phyloP scores from a whole-genome alignment of 1,140 invertebrate genomes.

The Brachionus koreanus region DNA sequence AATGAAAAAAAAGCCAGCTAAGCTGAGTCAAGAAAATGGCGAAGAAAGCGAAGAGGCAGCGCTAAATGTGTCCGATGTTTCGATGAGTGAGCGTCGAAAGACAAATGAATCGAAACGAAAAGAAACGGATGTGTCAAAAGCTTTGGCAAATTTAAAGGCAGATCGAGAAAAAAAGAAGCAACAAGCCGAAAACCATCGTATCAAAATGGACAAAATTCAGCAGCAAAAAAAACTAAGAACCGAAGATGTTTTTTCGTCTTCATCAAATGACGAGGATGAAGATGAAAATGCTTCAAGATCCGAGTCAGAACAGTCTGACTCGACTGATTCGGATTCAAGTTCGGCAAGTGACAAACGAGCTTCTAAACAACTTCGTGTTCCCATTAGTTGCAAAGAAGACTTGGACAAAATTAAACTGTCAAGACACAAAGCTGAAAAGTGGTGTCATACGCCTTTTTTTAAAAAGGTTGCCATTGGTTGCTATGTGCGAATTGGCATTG shows the following conservation, averaged over 20 bases:
- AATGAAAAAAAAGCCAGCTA: background rate
- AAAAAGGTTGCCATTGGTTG: slow-evolving; percentile 80
- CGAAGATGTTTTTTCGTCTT: slow-evolving; percentile 41
- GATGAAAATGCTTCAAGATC: slow-evolving; percentile 61
- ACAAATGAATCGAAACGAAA: slow-evolving; percentile 32
- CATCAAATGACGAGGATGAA: slow-evolving; percentile 42
- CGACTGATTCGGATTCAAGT: slow-evolving; percentile 40
- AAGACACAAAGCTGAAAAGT: slow-evolving; percentile 82
- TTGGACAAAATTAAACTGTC: slow-evolving; percentile 81
- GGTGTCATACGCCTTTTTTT: slow-evolving; percentile 94
- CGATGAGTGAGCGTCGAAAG: slow-evolving; percentile 26
- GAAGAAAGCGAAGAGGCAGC: background rate
- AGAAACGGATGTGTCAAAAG: slow-evolving; percentile 33
- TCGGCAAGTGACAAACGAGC: slow-evolving; percentile 3
- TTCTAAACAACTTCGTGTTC: slow-evolving; percentile 49
- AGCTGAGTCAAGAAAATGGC: background rate
- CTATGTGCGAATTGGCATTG: slow-evolving; percentile 93
- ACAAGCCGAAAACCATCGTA: background rate
- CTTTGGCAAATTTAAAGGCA: slow-evolving; percentile 38
- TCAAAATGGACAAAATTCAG: slow-evolving; percentile 22
- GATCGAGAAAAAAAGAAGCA: slow-evolving; percentile 44
- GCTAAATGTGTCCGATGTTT: background rate
- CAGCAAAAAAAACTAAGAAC: slow-evolving; percentile 37
- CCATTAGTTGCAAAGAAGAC: slow-evolving; percentile 73
- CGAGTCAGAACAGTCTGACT: slow-evolving; percentile 42